Conservation (phyloP, 1,140 invertebrate genomes). For the Neotoxoptera formosana region DNA sequence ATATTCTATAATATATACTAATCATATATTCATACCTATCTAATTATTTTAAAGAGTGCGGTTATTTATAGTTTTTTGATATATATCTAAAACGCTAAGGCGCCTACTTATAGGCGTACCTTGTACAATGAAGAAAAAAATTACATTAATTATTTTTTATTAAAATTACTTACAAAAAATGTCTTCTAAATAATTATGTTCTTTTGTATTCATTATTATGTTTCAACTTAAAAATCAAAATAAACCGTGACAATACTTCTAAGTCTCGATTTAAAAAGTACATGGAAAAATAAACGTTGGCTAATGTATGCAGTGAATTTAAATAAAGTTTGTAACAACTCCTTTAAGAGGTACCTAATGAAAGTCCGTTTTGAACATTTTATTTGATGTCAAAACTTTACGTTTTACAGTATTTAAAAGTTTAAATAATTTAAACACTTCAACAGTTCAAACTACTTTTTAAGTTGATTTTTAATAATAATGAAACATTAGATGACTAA, state of each 20-base stretch:
- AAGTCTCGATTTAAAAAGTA: conserved; percentile 3
- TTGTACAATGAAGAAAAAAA: background rate
- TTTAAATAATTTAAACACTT: conserved; percentile 29
- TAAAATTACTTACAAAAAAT: background rate
- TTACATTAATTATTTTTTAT: background rate
- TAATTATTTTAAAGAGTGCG: no score
- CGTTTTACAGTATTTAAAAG: background rate
- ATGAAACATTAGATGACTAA: conserved; percentile 2
- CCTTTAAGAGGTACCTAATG: conserved; percentile 17
- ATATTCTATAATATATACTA: no score
- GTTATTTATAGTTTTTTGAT: no score
- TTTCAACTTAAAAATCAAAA: background rate
- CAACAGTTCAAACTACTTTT: conserved; percentile 34
- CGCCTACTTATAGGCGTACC: no score
- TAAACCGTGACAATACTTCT: background rate
- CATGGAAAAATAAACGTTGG: background rate
- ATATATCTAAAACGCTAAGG: no score
- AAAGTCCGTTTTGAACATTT: conserved; percentile 39
- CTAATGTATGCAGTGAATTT: conserved; percentile 12
- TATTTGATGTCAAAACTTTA: conserved; percentile 46
- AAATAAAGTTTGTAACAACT: conserved; percentile 42
- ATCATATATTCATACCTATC: no score
- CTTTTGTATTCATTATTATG: background rate
- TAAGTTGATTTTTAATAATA: conserved; percentile 3
- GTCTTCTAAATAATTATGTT: background rate